Base-by-base conservation (phyloP, 2,888 invertebrate species). In the Craniophora ligustri region DNA sequence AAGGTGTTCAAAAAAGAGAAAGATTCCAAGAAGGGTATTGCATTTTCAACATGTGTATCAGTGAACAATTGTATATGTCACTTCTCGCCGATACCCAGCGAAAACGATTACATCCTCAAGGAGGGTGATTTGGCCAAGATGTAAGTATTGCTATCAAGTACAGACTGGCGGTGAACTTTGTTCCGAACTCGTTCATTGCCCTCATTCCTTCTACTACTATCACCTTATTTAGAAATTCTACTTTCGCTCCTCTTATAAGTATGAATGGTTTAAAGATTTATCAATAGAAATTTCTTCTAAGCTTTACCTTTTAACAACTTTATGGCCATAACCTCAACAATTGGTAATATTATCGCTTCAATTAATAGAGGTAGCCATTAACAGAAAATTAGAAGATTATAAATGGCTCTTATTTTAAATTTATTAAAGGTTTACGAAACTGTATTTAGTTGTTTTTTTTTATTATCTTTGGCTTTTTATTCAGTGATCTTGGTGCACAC, bases 31-130 rank as follows among this genome's bases (percentile, higher is more conserved):
- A 99, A 99, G 94, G 99, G 99, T 76, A 98, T 99, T 84, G 99
- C 99, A 31, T 99, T 99, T 91, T 99, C 99, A 48, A 99, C 99
- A 58, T 99, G 99, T 93, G 95, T 99, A 64, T 99, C 99, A 14
- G 97, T 99, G 51, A 99, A 99, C 94, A 99, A 99, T 92, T 99
- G 99, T 93, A 98, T 99, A 88, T 99, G 99, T 90, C 99, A 99
- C 90, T 99, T 97, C 89, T 99, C 99, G 41, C 99, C 99, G 16
- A 96, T 99, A 66, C 96, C 97, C 72, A 98, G 97, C 89, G 99
- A 99, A 93, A 95, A 96, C 11, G 98, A 98, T 89, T 96, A 96
- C 75, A 94, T 95, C 65, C 92, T 99, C 51, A 97, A 98, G 88
- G 96, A 97, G 78, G 98, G 97, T 53, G 99, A 99, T 94, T 94